These are phyloP conservation scores for Leucozona laternaria DNA, from an alignment of 2,888 invertebrate genomes.

Conservation along the genomic window DNA sequence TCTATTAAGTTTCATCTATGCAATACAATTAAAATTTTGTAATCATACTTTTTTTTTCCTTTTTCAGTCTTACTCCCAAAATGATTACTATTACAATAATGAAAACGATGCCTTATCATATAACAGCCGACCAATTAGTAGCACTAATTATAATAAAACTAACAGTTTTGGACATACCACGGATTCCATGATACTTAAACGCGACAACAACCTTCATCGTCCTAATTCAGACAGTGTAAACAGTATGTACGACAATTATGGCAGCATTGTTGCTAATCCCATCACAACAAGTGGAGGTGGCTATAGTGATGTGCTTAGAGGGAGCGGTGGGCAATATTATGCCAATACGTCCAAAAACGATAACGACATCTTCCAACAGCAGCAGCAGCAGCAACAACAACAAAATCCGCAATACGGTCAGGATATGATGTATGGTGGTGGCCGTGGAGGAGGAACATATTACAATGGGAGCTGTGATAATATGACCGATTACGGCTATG, in stretches of 20 bases:
- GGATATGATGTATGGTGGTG: conserved; percentile 18
- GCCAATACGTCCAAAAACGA: conserved; percentile 65
- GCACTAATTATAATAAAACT: conserved; percentile 78
- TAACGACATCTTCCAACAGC: conserved; percentile 61
- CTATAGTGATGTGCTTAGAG: conserved; percentile 25
- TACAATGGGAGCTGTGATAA: conserved; percentile 71
- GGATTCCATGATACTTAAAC: conserved; percentile 71
- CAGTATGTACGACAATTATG: conserved; percentile 76
- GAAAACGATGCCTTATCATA: conserved; percentile 90
- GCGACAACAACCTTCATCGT: conserved; percentile 53
- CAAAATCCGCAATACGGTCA: conserved; percentile 25
- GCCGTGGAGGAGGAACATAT: conserved; percentile 21
- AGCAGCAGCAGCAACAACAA: conserved; percentile 30
- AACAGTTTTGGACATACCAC: conserved; percentile 72
- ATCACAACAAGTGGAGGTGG: conserved; percentile 35
- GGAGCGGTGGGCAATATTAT: conserved; percentile 53
- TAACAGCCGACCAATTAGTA: conserved; percentile 89
- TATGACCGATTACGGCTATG: conserved; percentile 83
- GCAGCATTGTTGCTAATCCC: conserved; percentile 54
- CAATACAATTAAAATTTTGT: background rate
- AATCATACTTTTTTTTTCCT: background rate
- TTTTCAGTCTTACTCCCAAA: conserved; percentile 80
- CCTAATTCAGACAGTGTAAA: conserved; percentile 65
- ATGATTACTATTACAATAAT: conserved; percentile 80
- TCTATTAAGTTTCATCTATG: no score